Evolutionary conservation across 2,113 vertebrate genomes (phyloP).

Genomic region (Apeltes quadracus): DNA sequence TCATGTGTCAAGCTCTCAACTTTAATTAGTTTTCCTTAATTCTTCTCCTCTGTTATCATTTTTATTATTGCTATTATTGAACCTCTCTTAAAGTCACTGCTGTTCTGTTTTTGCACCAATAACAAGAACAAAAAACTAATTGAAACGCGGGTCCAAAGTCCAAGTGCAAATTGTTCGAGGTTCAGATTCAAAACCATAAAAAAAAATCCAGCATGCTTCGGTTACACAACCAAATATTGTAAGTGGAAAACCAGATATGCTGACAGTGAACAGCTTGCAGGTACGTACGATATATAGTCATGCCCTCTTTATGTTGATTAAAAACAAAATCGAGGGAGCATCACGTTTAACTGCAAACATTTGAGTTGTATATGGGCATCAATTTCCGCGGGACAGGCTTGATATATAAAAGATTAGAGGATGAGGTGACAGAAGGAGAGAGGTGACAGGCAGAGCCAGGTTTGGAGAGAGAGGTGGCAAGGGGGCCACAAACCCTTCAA

Average conservation of each 20-base stretch:
- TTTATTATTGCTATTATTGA: neutral
- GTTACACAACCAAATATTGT: neutral
- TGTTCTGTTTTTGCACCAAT: neutral
- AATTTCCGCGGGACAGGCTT: neutral
- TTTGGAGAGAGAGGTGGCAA: slow-evolving; percentile 41
- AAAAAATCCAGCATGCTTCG: neutral
- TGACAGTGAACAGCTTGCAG: neutral
- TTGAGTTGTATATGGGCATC: neutral
- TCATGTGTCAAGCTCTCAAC: neutral
- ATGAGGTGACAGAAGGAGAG: slow-evolving; percentile 26
- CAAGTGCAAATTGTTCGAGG: too few species aligned
- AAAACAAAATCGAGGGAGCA: slow-evolving; percentile 1
- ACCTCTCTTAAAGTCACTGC: neutral
- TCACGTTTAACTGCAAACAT: neutral
- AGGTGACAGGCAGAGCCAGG: slow-evolving; percentile 13
- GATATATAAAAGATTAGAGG: neutral
- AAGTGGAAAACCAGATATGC: neutral
- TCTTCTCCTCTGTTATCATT: neutral
- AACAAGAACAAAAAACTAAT: neutral
- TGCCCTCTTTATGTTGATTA: slow-evolving; percentile 10
- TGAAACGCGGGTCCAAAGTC: neutral
- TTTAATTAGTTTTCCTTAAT: neutral
- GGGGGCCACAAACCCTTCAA: slow-evolving; percentile 57
- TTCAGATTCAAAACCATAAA: neutral
- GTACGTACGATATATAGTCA: neutral